Base-by-base conservation (phyloP, 2,797 vertebrate species). In the Sparidentex hasta region DNA sequence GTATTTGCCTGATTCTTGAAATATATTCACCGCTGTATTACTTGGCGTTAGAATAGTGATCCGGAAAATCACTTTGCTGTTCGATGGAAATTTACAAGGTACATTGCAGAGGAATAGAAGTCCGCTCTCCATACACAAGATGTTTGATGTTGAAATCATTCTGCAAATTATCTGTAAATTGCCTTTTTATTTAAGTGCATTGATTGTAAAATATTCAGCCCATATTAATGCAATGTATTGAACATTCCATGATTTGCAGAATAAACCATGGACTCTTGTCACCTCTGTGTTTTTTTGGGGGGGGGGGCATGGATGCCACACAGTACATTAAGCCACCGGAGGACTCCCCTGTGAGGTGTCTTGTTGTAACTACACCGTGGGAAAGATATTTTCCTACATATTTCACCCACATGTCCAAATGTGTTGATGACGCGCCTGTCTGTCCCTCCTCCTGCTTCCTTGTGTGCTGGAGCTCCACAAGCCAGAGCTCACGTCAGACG, bases 151-250 rank as follows among this genome's bases (percentile, higher is more conserved):
- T 72, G 41, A 74, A 74, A 74, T 82, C 1, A 20, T 84, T 87
- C 77, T 78, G 67, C 67, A 81, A 70, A 85, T 86, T 3, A 62
- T 78, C 55, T 85, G 74, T 82, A 58, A 79, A 86, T 84, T 74
- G 74, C 84, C 82, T 83, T 87, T 81, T 77, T 82, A 78, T 87
- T 89, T 70, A 84, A 84, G 74, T 85, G 69, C 77, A 80, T 85
- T 84, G 80, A 86, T 86, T 89, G 82, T 87, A 84, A 65, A 65
- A 82, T 88, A 81, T 71, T 74, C 67, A 57, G 76, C 47, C 55
- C 78, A 46, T 80, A 48, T 71, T 79, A 70, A 74, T 88, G 82
- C 65, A 70, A 76, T 78, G 81, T 90, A 77, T 82, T 82, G 72
- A 87, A 43, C 82, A 79, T 85, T 87, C 50, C 67, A 47, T 78